Base-by-base conservation (phyloP, 2,888 invertebrate genomes). In the Muscina levida region DNA sequence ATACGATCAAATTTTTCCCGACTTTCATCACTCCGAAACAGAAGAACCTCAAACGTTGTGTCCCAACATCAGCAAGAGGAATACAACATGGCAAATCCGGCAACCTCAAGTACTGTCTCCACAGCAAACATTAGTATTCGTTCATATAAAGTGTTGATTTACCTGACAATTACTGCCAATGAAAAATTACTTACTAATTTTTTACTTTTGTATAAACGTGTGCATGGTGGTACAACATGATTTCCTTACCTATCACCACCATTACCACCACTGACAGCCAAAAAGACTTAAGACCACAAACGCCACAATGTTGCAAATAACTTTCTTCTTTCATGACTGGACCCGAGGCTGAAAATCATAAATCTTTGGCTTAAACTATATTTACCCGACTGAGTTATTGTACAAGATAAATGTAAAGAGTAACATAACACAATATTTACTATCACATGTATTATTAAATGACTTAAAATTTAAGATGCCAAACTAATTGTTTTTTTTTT, bases 101-200 rank as follows among this genome's bases (percentile, higher is more conserved):
- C n/a, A n/a, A n/a, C n/a, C n/a, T n/a, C n/a, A n/a, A 44, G 2
- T 8, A 65, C 65, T 44, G 17, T 24, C 15, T 51, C 8, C 19
- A 48, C 17, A 17, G 51, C 39, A 51, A 39, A 68, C 37, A 17
- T 71, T 42, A 13, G 44, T 5, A 17, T 67, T 57, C 15, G n/a
- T 57, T 57, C 17, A n/a, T 56, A 66, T 65, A 76, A 76, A 70
- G 77, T 77, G 74, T 77, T 81, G 77, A 81, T 77, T 81, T 75
- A 57, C 56, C 74, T 48, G 74, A 81, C 80, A 77, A 77, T 77
- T 77, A 74, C 62, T 59, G 77, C 46, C 73, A 71, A 72, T 72
- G 74, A 71, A 81, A 77, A 77, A 72, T 77, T 51, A 59, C n/a
- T 67, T 57, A n/a, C 24, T 42, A 79, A 70, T 65, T 66, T 73